These are phyloP conservation scores for Lithophane semibrunnea DNA, from an alignment of 2,888 invertebrate genomes.

Conservation along the genomic window DNA sequence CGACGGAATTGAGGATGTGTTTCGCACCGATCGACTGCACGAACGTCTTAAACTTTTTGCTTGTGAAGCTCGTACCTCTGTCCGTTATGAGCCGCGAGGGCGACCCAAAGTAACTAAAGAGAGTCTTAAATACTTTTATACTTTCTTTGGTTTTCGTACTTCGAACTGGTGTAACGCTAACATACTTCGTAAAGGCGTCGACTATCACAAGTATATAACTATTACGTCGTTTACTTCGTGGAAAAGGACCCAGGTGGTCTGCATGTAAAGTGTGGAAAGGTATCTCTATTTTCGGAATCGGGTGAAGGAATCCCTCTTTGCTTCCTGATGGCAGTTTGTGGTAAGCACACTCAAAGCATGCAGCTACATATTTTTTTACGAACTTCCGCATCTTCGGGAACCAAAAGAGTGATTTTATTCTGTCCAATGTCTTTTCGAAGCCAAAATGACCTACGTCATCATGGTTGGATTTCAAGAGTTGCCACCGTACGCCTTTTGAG, in stretches of 20 bases:
- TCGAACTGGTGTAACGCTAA: neutral
- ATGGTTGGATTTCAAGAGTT: neutral
- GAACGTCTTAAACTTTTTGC: neutral
- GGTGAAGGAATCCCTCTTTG: no score
- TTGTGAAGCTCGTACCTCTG: no score
- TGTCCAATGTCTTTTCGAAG: neutral
- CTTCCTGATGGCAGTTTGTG: neutral
- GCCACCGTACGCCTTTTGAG: neutral
- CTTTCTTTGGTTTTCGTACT: conserved; percentile 15
- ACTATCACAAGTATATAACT: conserved; percentile 17
- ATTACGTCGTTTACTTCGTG: neutral
- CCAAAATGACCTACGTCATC: neutral
- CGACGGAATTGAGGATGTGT: conserved; percentile 32
- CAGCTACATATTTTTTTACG: neutral
- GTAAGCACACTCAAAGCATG: neutral
- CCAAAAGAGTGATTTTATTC: neutral
- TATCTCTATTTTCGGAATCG: no score
- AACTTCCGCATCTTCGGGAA: neutral
- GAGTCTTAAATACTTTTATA: conserved; percentile 2
- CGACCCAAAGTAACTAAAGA: no score
- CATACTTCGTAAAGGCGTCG: conserved; percentile 18
- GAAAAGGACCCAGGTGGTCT: conserved; percentile 30
- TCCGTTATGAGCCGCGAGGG: no score
- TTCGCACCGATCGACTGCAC: conserved; percentile 1
- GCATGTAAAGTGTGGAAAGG: conserved; percentile 33